Conservation (phyloP, 1,140 invertebrate species). For the Heliothis subflexa region DNA sequence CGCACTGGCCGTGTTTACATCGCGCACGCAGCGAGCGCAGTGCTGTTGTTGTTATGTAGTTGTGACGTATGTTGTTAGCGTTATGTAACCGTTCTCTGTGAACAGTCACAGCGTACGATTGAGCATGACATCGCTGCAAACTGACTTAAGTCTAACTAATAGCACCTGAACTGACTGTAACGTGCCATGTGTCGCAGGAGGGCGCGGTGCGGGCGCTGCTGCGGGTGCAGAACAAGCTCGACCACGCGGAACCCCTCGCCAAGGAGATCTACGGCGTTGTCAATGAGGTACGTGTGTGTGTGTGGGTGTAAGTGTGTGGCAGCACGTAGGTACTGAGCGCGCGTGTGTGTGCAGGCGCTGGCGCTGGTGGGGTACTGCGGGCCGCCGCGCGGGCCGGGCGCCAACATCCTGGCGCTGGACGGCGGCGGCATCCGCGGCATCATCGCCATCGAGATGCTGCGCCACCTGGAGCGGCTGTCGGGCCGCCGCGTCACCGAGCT, state of each 20-base stretch:
- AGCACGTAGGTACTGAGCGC: conserved; percentile 86
- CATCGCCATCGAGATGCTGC: conserved; percentile 93
- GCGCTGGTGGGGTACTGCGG: conserved; percentile 91
- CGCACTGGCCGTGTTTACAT: too few relatives aligned
- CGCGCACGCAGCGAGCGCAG: too few relatives aligned
- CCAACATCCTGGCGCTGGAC: conserved; percentile 95
- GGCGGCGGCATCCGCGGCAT: conserved; percentile 96
- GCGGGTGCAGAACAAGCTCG: conserved; percentile 81
- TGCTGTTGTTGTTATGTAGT: too few relatives aligned
- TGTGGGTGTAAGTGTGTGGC: conserved; percentile 27
- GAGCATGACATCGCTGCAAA: too few relatives aligned
- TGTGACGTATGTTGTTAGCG: too few relatives aligned
- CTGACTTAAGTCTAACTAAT: too few relatives aligned
- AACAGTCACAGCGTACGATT: too few relatives aligned
- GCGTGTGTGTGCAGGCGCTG: conserved; percentile 85
- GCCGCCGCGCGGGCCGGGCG: conserved; percentile 90
- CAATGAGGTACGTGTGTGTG: conserved; percentile 66
- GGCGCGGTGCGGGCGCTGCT: conserved; percentile 89
- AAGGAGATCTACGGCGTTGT: conserved; percentile 67
- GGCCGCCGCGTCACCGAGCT: conserved; percentile 89
- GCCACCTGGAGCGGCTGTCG: conserved; percentile 91
- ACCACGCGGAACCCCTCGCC: conserved; percentile 78
- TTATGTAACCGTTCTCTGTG: too few relatives aligned
- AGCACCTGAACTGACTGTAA: background rate
- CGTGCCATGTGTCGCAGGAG: conserved; percentile 79